A percentile compares a stretch with the other conserved stretches of the same genome.
Evolutionary conservation across 2,888 invertebrate genomes (phyloP).

Genomic region (Blera fallax): DNA sequence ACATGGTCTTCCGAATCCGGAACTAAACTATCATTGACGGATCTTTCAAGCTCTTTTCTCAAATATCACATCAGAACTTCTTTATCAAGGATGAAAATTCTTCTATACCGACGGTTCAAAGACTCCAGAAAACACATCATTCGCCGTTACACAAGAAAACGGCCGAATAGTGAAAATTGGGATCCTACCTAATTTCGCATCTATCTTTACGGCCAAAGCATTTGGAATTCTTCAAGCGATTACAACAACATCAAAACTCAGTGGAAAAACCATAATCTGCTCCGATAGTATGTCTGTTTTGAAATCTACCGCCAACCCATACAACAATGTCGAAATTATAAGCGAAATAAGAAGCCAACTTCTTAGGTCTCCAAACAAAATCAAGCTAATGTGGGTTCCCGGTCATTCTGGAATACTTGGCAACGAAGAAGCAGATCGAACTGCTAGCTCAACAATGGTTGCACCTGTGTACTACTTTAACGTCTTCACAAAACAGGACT

Average conservation of each 20-base stretch:
- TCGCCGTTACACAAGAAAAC: constrained; percentile 27
- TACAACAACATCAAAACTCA: background rate
- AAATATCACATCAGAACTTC: too few species aligned
- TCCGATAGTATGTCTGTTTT: constrained; percentile 38
- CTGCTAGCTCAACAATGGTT: background rate
- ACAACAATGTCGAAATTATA: constrained; percentile 7
- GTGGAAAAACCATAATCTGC: constrained; percentile 36
- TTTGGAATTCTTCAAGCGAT: background rate
- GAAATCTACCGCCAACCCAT: constrained; percentile 5
- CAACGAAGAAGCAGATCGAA: constrained; percentile 5
- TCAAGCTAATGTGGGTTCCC: constrained; percentile 25
- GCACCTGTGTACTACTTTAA: too few species aligned
- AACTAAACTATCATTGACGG: too few species aligned
- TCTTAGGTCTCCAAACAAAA: constrained; percentile 9
- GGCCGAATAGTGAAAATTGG: background rate
- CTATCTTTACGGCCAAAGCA: background rate
- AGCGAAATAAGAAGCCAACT: constrained; percentile 9
- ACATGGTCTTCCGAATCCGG: too few species aligned
- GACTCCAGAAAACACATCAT: constrained; percentile 16
- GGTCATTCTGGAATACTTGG: constrained; percentile 13
- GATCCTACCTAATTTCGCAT: background rate
- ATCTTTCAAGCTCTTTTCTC: too few species aligned
- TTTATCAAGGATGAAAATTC: constrained; percentile 7
- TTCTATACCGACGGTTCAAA: constrained; percentile 28
- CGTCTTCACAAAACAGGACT: background rate